phyloP scores from a whole-genome alignment of 2,888 invertebrate genomes.

The Lagria hirta region DNA sequence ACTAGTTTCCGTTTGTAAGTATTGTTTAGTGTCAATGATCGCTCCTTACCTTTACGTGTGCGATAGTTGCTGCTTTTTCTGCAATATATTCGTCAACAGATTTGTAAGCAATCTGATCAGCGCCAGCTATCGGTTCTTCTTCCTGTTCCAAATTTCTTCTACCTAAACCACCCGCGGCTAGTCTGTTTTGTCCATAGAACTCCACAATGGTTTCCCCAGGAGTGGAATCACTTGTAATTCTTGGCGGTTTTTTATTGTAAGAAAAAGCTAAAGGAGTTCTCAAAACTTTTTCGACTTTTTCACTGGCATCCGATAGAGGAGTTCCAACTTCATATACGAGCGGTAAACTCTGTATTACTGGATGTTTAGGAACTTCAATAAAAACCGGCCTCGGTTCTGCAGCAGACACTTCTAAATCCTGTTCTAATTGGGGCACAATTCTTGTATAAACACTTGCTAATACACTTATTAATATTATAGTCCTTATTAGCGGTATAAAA shows the following conservation, averaged over 20 bases:
- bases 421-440: slow-evolving; percentile 4
- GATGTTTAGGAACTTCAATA: slow-evolving; percentile 30
- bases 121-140: no score
- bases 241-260: slow-evolving; percentile 31
- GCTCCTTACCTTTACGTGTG: no score
- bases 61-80: no score
- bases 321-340: slow-evolving; percentile 32
- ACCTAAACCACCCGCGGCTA: slow-evolving; percentile 1
- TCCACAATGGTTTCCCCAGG: slow-evolving; percentile 20
- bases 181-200: slow-evolving; percentile 13
- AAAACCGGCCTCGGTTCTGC: slow-evolving; percentile 41
- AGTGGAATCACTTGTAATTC: slow-evolving; percentile 8
- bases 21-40: no score
- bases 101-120: no score
- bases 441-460: slow-evolving; percentile 11
- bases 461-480: slow-evolving; percentile 17
- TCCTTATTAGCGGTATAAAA: slow-evolving; percentile 16
- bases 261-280: slow-evolving; percentile 44
- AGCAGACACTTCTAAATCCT: slow-evolving; percentile 36
- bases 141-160: slow-evolving; percentile 4
- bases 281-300: slow-evolving; percentile 45
- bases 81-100: no score
- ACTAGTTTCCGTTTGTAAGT: no score
- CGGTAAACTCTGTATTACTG: slow-evolving; percentile 30
- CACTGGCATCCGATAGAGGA: slow-evolving; percentile 37